Conservation (phyloP, 2,888 invertebrate genomes). For the Alcis repandata region DNA sequence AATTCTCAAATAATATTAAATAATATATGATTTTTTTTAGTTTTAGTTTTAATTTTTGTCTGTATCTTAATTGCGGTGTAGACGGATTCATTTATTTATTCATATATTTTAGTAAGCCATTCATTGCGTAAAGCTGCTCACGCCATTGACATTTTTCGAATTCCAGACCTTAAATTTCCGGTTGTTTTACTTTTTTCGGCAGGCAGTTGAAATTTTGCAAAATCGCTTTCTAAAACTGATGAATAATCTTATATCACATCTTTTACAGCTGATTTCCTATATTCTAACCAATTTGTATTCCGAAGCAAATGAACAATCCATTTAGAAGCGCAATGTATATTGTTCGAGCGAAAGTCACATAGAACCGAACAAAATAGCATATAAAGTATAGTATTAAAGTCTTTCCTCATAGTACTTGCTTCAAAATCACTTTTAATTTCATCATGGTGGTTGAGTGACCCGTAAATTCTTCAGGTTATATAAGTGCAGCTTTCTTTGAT, state of each 20-base stretch:
- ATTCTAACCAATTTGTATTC: slow-evolving; percentile 73
- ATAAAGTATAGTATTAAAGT: slow-evolving; percentile 71
- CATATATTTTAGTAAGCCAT: neutral
- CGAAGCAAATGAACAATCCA: slow-evolving; percentile 59
- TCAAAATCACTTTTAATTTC: slow-evolving; percentile 53
- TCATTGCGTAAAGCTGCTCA: neutral
- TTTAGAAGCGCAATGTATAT: slow-evolving; percentile 59
- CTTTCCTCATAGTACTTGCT: slow-evolving; percentile 49
- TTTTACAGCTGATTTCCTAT: slow-evolving; percentile 54
- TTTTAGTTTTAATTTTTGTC: too few relatives aligned
- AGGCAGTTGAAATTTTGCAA: slow-evolving; percentile 53
- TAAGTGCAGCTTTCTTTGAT: slow-evolving; percentile 61
- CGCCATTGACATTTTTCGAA: slow-evolving; percentile 24
- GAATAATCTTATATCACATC: slow-evolving; percentile 56
- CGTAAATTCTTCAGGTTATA: slow-evolving; percentile 44
- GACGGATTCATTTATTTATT: neutral
- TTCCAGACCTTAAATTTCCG: slow-evolving; percentile 48
- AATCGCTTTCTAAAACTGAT: slow-evolving; percentile 64
- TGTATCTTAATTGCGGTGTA: too few relatives aligned
- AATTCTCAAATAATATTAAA: too few relatives aligned
- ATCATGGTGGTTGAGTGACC: slow-evolving; percentile 46
- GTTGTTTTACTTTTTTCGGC: slow-evolving; percentile 43
- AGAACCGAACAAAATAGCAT: slow-evolving; percentile 63
- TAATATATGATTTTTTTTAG: too few relatives aligned
- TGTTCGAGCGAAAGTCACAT: slow-evolving; percentile 69